Evolutionary conservation across 2,888 invertebrate species (phyloP), one percentile per base, ranked within the genome.

Genomic region (Caenorhabditis sp.): DNA sequence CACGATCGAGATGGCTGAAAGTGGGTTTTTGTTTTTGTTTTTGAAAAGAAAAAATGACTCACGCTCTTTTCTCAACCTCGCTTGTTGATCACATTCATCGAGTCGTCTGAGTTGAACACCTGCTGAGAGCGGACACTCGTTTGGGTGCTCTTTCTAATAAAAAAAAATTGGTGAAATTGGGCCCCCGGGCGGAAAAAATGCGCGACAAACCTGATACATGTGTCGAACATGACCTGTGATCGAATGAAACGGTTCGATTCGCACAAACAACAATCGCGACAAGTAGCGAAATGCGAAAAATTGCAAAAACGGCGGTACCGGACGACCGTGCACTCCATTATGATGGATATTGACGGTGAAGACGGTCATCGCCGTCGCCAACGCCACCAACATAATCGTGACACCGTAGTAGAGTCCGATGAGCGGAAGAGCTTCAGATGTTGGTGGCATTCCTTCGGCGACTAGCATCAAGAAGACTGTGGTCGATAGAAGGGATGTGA

Each of bases 391-490:
- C 50, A 90, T 90, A 58, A 91, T 91, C 37, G 91, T 91, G 17
- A 91, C 90, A 1, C 91, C 91, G 80, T 91, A 91, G 84, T 91
- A 91, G 58, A 91, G 84, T 65, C 91, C 91, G 81, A 94, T 93
- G 58, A 94, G 90, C 0, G 94, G 94, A 10, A 93, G 93, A 88
- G 94, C 93, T 88, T 94, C 93, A 8, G 84, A 78, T 0, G 94
- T 94, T 0, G 94, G 94, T 17, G 94, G 94, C 81, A 94, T 89
- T 19, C 93, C 93, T 87, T 94, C 93, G 75, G 94, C 90, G 66
- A 94, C 94, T 55, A 94, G 93, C 93, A 94, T 93, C 76, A 94
- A 91, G 89, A 94, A 94, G 43, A 94, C 94, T 0, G 94, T 94
- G 92, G 94, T 93, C 24, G 93, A 93, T 17, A 94, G 91, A n/a